These are phyloP conservation scores for Ellobium chinense DNA, from an alignment of 2,888 invertebrate species.

Conservation along the genomic window DNA sequence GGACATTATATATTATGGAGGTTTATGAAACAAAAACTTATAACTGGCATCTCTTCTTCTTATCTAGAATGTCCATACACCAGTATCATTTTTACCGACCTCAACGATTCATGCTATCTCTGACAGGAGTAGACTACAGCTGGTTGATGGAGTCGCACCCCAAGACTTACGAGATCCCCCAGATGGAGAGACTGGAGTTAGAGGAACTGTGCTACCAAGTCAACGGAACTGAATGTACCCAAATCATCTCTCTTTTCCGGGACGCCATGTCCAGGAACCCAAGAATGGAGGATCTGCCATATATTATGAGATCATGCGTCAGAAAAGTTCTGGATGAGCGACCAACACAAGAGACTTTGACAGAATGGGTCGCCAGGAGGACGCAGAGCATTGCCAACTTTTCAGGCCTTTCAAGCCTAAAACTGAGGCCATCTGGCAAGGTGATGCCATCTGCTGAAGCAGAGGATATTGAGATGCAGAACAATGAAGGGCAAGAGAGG, in stretches of 20 bases:
- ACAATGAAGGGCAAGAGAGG: constrained; percentile 24
- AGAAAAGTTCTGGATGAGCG: constrained; percentile 68
- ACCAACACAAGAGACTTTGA: constrained; percentile 69
- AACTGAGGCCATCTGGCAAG: constrained; percentile 55
- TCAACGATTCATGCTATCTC: too few relatives aligned
- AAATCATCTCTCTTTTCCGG: constrained; percentile 70
- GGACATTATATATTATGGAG: too few relatives aligned
- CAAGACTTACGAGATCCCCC: constrained; percentile 71
- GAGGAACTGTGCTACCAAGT: constrained; percentile 74
- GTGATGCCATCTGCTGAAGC: constrained; percentile 53
- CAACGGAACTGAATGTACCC: constrained; percentile 66
- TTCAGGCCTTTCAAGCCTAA: constrained; percentile 35
- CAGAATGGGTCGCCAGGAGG: constrained; percentile 70
- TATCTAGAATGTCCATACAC: too few relatives aligned
- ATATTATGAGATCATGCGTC: constrained; percentile 69
- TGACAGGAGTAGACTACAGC: constrained; percentile 73
- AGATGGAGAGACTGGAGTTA: constrained; percentile 73
- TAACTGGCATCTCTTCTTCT: too few relatives aligned
- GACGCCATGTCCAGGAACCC: constrained; percentile 59
- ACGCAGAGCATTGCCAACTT: constrained; percentile 69
- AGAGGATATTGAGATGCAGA: constrained; percentile 56
- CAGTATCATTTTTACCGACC: too few relatives aligned
- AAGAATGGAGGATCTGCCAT: constrained; percentile 63
- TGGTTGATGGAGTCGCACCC: constrained; percentile 71
- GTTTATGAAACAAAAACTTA: too few relatives aligned